These are phyloP conservation scores for Grantiella picta DNA, from an alignment of 2,113 vertebrate species.

Conservation along the genomic window DNA sequence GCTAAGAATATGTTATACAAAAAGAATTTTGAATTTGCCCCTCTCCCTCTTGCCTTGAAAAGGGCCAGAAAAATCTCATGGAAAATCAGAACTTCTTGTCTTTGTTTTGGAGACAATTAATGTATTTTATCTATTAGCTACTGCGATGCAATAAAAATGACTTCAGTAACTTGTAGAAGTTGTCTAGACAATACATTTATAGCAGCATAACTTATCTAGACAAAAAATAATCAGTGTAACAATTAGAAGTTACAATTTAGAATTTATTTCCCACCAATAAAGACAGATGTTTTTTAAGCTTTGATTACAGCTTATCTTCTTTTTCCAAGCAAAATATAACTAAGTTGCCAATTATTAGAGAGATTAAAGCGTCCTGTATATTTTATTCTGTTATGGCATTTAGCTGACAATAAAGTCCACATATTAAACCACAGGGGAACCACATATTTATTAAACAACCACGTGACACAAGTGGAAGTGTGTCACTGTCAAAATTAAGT, in stretches of 20 bases:
- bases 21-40: neutral
- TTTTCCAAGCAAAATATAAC: neutral
- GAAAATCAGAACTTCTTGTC: neutral
- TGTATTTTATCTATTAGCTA: neutral
- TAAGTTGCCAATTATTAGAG: neutral
- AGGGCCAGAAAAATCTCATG: neutral
- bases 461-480: neutral
- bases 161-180: conserved; percentile 1
- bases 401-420: neutral
- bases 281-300: neutral
- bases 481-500: neutral
- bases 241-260: neutral
- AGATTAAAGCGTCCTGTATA: neutral
- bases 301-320: neutral
- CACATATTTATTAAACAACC: neutral
- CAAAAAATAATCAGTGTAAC: neutral
- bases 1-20: neutral
- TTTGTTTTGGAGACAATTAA: neutral
- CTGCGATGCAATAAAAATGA: neutral
- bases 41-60: neutral
- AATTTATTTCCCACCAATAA: neutral
- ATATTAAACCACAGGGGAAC: neutral
- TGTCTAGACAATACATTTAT: neutral
- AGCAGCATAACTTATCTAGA: conserved; percentile 3
- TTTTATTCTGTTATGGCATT: neutral